Conservation (phyloP, 2,797 vertebrate species). For the Cossypha niveicapilla region DNA sequence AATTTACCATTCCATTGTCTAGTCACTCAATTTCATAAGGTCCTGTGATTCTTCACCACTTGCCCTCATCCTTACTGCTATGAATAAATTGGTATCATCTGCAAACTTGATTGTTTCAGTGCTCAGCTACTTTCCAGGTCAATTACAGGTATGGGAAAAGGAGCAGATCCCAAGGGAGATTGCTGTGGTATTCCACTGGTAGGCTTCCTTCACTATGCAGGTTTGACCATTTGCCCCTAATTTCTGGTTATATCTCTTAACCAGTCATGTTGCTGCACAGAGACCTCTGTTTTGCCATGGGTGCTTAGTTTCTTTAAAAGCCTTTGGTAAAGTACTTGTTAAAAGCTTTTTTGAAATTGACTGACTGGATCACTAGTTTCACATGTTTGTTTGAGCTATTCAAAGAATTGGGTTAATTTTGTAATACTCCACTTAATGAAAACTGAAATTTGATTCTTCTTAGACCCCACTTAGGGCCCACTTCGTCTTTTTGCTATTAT, state of each 20-base stretch:
- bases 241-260: not conserved
- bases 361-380: not conserved
- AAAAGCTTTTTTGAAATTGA: not conserved
- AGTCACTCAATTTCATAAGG: constrained; percentile 47
- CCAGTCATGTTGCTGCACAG: not conserved
- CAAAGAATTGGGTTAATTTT: not conserved
- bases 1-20: constrained; percentile 46
- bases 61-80: not conserved
- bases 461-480: not conserved
- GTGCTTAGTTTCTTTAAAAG: not conserved
- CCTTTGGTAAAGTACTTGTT: not conserved
- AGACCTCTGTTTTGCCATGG: not conserved
- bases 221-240: not conserved
- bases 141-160: not conserved
- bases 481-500: not conserved
- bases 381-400: not conserved
- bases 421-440: not conserved
- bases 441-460: not conserved
- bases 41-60: not conserved
- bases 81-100: not conserved
- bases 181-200: not conserved
- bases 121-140: not conserved
- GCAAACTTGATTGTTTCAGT: not conserved
- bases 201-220: not conserved
- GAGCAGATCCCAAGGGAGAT: not conserved